A percentile compares a stretch with the other conserved stretches of the same genome.
Evolutionary conservation across 1,140 invertebrate genomes (phyloP).

Genomic region (Sminthurides bifidus): DNA sequence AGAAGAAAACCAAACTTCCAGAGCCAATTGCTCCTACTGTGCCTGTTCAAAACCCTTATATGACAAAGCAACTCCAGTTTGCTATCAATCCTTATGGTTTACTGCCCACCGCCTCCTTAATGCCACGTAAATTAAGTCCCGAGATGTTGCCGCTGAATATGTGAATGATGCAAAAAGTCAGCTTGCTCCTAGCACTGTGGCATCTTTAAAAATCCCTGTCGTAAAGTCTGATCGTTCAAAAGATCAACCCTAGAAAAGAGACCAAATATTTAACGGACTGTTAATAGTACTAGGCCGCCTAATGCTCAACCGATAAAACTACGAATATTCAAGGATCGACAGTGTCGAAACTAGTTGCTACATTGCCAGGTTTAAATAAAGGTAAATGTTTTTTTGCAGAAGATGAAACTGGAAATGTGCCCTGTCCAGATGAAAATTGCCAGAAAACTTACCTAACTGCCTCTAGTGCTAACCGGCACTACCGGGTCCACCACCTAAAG

Average conservation of each 20-base stretch:
- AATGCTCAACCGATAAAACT: slow-evolving; percentile 52
- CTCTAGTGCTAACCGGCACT: too few relatives aligned
- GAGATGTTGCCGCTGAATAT: slow-evolving; percentile 34
- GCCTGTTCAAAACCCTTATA: background rate
- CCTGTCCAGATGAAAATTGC: too few relatives aligned
- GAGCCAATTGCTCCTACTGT: background rate
- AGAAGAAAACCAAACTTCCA: slow-evolving; percentile 16
- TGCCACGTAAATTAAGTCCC: slow-evolving; percentile 79
- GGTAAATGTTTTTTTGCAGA: too few relatives aligned
- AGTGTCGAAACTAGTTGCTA: slow-evolving; percentile 42
- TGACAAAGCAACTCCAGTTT: slow-evolving; percentile 34
- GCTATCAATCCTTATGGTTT: slow-evolving; percentile 33
- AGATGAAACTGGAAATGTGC: too few relatives aligned
- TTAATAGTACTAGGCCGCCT: slow-evolving; percentile 7
- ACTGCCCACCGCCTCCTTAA: slow-evolving; percentile 39
- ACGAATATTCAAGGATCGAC: slow-evolving; percentile 47
- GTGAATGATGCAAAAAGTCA: background rate
- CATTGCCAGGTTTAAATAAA: too few relatives aligned
- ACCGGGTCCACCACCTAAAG: too few relatives aligned
- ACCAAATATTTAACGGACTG: slow-evolving; percentile 8
- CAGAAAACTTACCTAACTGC: too few relatives aligned
- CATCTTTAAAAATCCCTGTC: slow-evolving; percentile 20
- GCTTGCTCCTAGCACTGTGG: slow-evolving; percentile 8
- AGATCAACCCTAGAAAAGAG: slow-evolving; percentile 8
- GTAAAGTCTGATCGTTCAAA: slow-evolving; percentile 37